Base-by-base conservation (phyloP, 2,797 vertebrate species). In the Masticophis lateralis region DNA sequence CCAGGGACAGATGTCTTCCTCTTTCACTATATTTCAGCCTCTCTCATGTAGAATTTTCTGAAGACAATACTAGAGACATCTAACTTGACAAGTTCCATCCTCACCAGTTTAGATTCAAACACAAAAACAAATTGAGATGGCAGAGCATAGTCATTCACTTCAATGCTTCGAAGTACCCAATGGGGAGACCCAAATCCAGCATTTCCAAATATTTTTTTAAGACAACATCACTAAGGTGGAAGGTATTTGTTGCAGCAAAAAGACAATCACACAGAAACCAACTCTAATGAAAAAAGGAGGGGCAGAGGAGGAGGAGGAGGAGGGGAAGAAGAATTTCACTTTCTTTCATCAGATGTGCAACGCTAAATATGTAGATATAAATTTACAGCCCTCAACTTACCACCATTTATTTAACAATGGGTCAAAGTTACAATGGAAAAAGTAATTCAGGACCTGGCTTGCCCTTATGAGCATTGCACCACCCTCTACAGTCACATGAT, bases 31-130 rank as follows among this genome's bases (percentile, higher is more conserved):
- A 93, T 37, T 11, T 51, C n/a, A 86, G n/a, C n/a, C 51, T 51
- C 61, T 51, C 47, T 89, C 63, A 5, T 90, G 47, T 86, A 86
- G n/a, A 86, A 90, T 86, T 89, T 92, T 63, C 88, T 37, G 88
- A 61, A 89, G 56, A 83, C 69, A 89, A 79, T 86, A 74, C 28
- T 32, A 27, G 20, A 55, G 61, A 88, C 18, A 87, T 93, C 13
- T 60, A 91, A 88, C 57, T 32, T 60, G 86, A 88, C 86, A 93
- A 47, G 89, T 87, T 91, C 86, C 86, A 93, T 79, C 55, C 51
- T 61, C 43, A 60, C 28, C 63, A 79, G 53, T 79, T 93, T 88
- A 79, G 63, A 74, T 53, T 91, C 79, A 53, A 8, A 61, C 18
- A 83, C 59, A 92, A 59, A 92, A 86, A 90, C 37, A 63, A 53